Conservation (phyloP, 2,888 invertebrate species). For the Salticus scenicus region DNA sequence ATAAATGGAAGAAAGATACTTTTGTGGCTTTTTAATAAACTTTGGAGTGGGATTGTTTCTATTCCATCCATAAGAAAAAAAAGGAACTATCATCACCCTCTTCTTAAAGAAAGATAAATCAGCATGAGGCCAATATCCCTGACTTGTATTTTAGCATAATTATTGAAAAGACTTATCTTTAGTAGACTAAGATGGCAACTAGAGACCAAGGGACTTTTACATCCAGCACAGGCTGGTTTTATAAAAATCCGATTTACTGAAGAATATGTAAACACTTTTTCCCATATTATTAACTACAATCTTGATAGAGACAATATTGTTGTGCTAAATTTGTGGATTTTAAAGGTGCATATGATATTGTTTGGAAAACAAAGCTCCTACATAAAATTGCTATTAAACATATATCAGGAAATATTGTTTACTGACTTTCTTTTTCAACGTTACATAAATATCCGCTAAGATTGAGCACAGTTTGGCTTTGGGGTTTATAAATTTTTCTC, state of each 20-base stretch:
- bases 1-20: too few relatives aligned
- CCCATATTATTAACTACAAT: conserved; percentile 24
- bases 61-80: too few relatives aligned
- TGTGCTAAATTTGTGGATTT: too few relatives aligned
- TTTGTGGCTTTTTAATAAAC: too few relatives aligned
- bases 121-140: too few relatives aligned
- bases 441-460: not conserved
- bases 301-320: conserved; percentile 18
- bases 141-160: not conserved
- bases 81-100: too few relatives aligned
- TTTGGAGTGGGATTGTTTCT: too few relatives aligned
- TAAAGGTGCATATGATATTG: too few relatives aligned
- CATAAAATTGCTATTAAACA: too few relatives aligned
- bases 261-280: not conserved
- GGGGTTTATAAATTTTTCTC: not conserved
- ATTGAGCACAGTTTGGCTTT: not conserved
- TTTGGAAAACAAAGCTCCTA: too few relatives aligned
- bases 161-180: conserved; percentile 18
- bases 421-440: not conserved
- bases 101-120: too few relatives aligned
- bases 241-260: conserved; percentile 17
- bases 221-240: conserved; percentile 14
- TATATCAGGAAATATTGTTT: too few relatives aligned
- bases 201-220: conserved; percentile 11
- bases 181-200: conserved; percentile 16